Conservation (phyloP, 2,113 vertebrate genomes). For the Chroicocephalus ridibundus region DNA sequence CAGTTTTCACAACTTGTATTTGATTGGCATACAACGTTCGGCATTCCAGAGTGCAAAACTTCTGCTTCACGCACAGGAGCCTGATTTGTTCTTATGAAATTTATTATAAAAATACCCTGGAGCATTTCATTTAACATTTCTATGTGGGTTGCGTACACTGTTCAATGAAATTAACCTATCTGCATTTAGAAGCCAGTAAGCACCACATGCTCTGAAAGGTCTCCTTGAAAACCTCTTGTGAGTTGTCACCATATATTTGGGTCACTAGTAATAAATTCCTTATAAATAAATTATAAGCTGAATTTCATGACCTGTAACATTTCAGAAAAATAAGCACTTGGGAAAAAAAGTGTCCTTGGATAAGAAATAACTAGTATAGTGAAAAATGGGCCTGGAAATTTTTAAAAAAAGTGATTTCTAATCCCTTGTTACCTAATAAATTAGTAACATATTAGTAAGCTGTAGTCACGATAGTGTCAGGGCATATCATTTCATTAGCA, state of each 20-base stretch:
- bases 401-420: background rate
- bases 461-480: background rate
- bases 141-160: background rate
- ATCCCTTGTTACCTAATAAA: background rate
- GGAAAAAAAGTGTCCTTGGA: background rate
- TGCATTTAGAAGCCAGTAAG: background rate
- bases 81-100: background rate
- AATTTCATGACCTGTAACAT: background rate
- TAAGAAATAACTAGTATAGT: background rate
- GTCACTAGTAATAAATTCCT: conserved; percentile 21
- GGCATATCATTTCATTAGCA: background rate
- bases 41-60: background rate
- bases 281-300: background rate
- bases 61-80: background rate
- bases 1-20: background rate
- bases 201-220: background rate
- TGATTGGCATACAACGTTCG: background rate
- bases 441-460: background rate
- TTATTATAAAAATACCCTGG: background rate
- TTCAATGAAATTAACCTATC: background rate
- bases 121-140: background rate
- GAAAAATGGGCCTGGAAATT: background rate
- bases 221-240: background rate
- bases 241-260: background rate
- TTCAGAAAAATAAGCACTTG: background rate